Percentiles rank a stretch among this genome's conserved stretches.
Conservation (phyloP, 2,113 vertebrate genomes). For the Onychostoma macrolepis region DNA sequence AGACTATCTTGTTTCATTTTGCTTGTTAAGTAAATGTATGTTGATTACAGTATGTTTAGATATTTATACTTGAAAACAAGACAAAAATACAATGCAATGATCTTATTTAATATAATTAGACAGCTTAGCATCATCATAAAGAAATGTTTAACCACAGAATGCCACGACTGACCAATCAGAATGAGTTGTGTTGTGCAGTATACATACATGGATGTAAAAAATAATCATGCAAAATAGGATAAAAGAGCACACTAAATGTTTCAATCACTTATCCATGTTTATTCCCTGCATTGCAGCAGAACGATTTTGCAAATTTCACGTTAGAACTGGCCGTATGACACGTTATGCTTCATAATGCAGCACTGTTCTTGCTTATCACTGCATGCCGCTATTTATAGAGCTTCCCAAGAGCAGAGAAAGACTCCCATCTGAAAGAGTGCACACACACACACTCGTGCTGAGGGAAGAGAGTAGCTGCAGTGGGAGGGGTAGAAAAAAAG, state of each 20-base stretch:
- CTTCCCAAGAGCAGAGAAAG: conserved; percentile 35
- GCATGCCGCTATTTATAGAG: conserved; percentile 39
- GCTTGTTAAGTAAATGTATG: not conserved
- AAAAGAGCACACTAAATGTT: not conserved
- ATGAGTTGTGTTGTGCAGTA: not conserved
- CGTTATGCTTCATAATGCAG: conserved; percentile 25
- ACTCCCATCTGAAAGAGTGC: not conserved
- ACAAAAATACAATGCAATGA: not conserved
- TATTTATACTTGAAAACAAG: not conserved
- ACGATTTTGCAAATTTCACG: not conserved
- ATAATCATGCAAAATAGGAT: not conserved
- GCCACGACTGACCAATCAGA: not conserved
- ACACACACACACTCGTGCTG: conserved; percentile 2
- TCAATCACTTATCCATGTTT: not conserved
- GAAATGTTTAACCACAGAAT: not conserved
- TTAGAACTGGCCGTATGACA: not conserved
- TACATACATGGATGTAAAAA: not conserved
- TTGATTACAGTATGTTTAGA: not conserved
- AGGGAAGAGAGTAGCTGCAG: not conserved
- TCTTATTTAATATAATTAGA: not conserved
- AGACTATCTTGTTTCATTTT: not conserved
- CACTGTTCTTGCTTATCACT: conserved; percentile 26
- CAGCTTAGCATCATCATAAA: not conserved
- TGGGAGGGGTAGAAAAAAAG: not conserved
- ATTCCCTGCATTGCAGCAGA: not conserved